phyloP scores from a whole-genome alignment of 2,888 invertebrate species.

The Parnassius apollo region DNA sequence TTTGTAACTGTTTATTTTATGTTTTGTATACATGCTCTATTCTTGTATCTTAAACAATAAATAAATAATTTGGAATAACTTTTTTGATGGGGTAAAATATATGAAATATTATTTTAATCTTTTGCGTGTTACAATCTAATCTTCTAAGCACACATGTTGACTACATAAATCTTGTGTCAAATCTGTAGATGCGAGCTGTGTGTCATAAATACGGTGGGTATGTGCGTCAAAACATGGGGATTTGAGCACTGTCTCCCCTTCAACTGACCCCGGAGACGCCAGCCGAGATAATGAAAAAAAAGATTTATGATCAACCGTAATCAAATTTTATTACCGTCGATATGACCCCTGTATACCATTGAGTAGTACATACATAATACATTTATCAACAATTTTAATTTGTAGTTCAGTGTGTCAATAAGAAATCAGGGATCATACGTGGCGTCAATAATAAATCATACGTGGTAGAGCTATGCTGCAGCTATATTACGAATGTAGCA shows the following conservation, averaged over 20 bases:
- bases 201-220: constrained; percentile 72
- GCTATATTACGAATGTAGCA: no score
- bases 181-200: constrained; percentile 60
- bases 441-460: no score
- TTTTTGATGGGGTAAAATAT: no score
- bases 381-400: constrained; percentile 51
- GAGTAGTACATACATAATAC: constrained; percentile 45
- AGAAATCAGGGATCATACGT: neutral
- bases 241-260: constrained; percentile 62
- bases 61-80: no score
- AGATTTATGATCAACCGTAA: constrained; percentile 79
- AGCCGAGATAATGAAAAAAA: constrained; percentile 75
- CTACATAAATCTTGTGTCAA: constrained; percentile 76
- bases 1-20: no score
- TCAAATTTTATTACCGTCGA: constrained; percentile 75
- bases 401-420: constrained; percentile 44
- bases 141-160: constrained; percentile 70
- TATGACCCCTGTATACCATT: constrained; percentile 55
- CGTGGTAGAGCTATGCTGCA: no score
- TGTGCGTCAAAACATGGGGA: constrained; percentile 79
- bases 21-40: no score
- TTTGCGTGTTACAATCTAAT: constrained; percentile 66
- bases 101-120: constrained; percentile 25
- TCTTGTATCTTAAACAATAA: no score
- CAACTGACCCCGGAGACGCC: constrained; percentile 53